These are phyloP conservation scores for Leucophenga maculata DNA, from an alignment of 2,888 invertebrate species.

Conservation along the genomic window DNA sequence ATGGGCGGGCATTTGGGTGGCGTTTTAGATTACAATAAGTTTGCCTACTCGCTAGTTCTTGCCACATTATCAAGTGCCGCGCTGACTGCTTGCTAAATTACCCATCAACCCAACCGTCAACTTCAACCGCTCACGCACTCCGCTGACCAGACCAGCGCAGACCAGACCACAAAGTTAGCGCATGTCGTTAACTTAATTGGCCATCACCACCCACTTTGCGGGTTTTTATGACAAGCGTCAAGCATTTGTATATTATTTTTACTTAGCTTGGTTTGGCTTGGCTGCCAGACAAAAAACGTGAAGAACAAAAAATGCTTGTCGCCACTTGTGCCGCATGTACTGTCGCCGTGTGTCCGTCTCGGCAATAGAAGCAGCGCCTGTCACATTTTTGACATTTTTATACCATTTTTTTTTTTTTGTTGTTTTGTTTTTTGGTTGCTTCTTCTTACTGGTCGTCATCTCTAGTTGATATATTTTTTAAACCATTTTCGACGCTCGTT, in stretches of 20 bases:
- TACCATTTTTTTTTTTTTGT: constrained; percentile 55
- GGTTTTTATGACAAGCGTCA: constrained; percentile 56
- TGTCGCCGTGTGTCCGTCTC: constrained; percentile 16
- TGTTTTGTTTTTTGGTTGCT: too few relatives aligned
- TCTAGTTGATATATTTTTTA: constrained; percentile 28
- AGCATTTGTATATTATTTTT: constrained; percentile 16
- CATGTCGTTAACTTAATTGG: constrained; percentile 61
- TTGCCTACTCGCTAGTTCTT: constrained; percentile 36
- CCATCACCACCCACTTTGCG: constrained; percentile 62
- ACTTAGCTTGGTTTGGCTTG: constrained; percentile 5
- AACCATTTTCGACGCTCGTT: constrained; percentile 17
- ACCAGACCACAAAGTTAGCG: constrained; percentile 60
- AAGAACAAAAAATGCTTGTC: constrained; percentile 38
- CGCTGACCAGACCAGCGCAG: constrained; percentile 39
- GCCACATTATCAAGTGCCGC: constrained; percentile 1
- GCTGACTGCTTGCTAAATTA: constrained; percentile 9
- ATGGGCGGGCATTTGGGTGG: constrained; percentile 21
- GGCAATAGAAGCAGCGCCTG: constrained; percentile 46
- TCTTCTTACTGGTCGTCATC: constrained; percentile 43
- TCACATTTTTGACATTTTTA: constrained; percentile 65
- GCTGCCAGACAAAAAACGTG: constrained; percentile 34
- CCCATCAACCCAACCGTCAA: background rate
- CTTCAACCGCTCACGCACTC: background rate
- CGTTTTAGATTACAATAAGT: constrained; percentile 67
- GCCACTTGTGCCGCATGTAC: constrained; percentile 19